phyloP scores from a whole-genome alignment of 2,797 vertebrate genomes.

The Sebastes jordani region DNA sequence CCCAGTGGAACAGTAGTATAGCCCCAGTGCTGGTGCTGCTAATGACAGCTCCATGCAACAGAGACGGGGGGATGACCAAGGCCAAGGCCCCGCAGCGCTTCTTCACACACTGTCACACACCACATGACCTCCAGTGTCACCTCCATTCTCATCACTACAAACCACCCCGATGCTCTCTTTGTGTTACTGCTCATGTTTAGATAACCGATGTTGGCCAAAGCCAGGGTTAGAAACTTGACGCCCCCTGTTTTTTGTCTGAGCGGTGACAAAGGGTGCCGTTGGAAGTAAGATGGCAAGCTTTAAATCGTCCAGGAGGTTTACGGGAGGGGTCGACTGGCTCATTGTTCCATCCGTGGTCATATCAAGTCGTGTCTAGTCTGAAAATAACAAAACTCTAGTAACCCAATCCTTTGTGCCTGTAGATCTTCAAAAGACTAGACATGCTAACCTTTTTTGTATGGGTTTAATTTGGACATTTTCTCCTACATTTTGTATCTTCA shows the following conservation, averaged over 20 bases:
- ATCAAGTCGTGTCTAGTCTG: constrained; percentile 59
- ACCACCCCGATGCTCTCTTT: constrained; percentile 36
- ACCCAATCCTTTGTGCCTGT: constrained; percentile 69
- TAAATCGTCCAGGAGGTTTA: constrained; percentile 57
- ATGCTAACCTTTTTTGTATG: constrained; percentile 21
- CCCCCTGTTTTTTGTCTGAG: neutral
- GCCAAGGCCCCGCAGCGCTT: constrained; percentile 64
- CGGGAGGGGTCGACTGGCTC: constrained; percentile 15
- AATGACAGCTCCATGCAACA: constrained; percentile 78
- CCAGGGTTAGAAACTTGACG: constrained; percentile 41
- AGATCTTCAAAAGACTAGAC: constrained; percentile 58
- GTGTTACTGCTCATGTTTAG: constrained; percentile 35
- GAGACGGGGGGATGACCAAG: constrained; percentile 73
- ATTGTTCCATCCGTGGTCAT: constrained; percentile 45
- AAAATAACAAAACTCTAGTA: constrained; percentile 45
- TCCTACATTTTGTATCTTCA: constrained; percentile 11
- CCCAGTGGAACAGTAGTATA: constrained; percentile 97
- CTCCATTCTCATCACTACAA: constrained; percentile 49
- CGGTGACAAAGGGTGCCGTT: constrained; percentile 21
- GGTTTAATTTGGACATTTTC: constrained; percentile 29
- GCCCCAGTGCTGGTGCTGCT: constrained; percentile 84
- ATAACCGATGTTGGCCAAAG: constrained; percentile 39
- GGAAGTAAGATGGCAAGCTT: constrained; percentile 51
- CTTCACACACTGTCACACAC: constrained; percentile 61
- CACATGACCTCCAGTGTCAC: constrained; percentile 56